Evolutionary conservation across 2,888 invertebrate genomes (phyloP).

Genomic region (Acanthosoma haemorrhoidale): DNA sequence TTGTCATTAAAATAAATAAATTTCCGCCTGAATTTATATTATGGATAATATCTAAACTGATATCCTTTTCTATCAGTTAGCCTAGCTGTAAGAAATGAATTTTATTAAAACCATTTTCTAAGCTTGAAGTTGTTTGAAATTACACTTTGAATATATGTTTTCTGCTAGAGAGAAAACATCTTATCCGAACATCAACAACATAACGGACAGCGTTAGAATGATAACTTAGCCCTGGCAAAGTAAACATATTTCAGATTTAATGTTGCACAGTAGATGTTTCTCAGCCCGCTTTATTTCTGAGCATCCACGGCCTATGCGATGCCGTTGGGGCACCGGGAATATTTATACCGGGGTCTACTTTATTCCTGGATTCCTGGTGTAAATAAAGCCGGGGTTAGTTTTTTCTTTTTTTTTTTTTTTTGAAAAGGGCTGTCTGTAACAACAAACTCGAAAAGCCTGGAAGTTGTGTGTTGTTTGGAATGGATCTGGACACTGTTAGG

Average conservation of each 20-base stretch:
- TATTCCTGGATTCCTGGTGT: too few species aligned
- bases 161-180: background rate
- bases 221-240: background rate
- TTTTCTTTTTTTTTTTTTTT: too few species aligned
- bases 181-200: background rate
- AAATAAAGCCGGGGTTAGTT: constrained; percentile 1
- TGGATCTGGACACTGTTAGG: constrained; percentile 14
- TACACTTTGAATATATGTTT: too few species aligned
- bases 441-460: background rate
- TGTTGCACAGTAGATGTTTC: background rate
- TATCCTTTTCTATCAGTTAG: too few species aligned
- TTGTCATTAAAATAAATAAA: too few species aligned
- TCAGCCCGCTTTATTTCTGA: background rate
- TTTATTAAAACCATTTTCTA: too few species aligned
- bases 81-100: too few species aligned
- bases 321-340: background rate
- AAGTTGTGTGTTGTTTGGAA: background rate
- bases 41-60: too few species aligned
- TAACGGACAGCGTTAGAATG: background rate
- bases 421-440: background rate
- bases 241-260: constrained; percentile 1
- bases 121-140: too few species aligned
- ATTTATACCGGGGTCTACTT: background rate
- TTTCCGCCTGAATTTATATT: too few species aligned
- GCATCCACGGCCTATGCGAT: background rate